Percentiles rank a stretch among this genome's conserved stretches.
phyloP scores from a whole-genome alignment of 1,140 invertebrate species.

The Penaeus vannamei region DNA sequence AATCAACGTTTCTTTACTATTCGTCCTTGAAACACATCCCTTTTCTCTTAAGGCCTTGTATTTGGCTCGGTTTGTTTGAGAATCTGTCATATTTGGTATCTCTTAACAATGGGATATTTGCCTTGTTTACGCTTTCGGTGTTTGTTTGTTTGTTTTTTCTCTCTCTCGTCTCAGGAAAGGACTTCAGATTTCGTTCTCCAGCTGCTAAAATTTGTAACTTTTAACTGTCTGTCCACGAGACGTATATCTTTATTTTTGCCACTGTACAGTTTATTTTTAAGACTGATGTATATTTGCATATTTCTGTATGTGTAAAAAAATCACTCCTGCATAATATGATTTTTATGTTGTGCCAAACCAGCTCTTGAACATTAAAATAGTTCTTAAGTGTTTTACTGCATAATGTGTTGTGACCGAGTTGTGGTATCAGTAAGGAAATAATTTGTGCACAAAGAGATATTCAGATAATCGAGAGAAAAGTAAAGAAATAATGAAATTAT shows the following conservation, averaged over 20 bases:
- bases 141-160: background rate
- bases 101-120: no score
- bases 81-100: no score
- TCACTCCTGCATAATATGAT: slow-evolving; percentile 48
- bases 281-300: slow-evolving; percentile 63
- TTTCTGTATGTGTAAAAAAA: slow-evolving; percentile 57
- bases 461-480: no score
- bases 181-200: no score
- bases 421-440: background rate
- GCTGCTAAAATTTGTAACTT: slow-evolving; percentile 4
- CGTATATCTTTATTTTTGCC: slow-evolving; percentile 59
- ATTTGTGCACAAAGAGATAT: background rate
- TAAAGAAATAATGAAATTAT: no score
- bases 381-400: slow-evolving; percentile 27
- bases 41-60: no score
- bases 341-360: slow-evolving; percentile 63
- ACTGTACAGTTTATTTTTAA: slow-evolving; percentile 63
- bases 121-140: background rate
- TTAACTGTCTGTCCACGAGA: slow-evolving; percentile 37
- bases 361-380: slow-evolving; percentile 40
- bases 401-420: slow-evolving; percentile 13
- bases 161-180: background rate
- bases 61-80: no score
- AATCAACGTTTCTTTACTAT: no score
- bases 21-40: no score